Base-by-base conservation (phyloP, 2,888 invertebrate species). In the Oegoconia quadripuncta region DNA sequence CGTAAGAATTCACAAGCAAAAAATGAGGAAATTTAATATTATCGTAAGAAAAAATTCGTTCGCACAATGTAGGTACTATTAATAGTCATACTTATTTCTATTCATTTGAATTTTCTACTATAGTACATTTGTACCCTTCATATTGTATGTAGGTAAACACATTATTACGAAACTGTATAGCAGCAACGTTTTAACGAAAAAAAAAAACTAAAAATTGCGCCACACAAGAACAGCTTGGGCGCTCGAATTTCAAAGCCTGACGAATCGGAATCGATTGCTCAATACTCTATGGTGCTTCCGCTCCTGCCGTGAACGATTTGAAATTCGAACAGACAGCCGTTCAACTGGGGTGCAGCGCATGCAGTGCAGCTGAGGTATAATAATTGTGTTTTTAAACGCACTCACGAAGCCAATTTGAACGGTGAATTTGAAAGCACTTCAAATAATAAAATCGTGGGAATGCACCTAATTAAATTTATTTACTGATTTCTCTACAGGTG, bases 191-290 rank as follows among this genome's bases (percentile, higher is more conserved):
- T 35, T 15, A 44, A 41, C 16, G 46, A 27, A 40, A 44, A 45
- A 39, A 34, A 40, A 40, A 44, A 42, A 55, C 58, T 62, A 63
- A 58, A 49, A 51, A 57, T 55, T 55, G 51, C 56, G 54, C 48
- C 52, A 44, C 56, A 61, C 50, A 63, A 59, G 23, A 57, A 53
- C 52, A 52, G 44, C n/a, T n/a, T n/a, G 51, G 49, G 51, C 52
- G 70, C 66, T 73, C 65, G 62, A 57, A 66, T 67, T 75, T 70
- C 69, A 60, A 67, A 64, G 66, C 67, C 55, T 72, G 72, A 66
- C 74, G 69, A 75, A 75, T 74, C 50, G 59, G 55, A 58, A 59
- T 56, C 63, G 65, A 72, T 72, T 72, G 71, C 60, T 68, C 58
- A 61, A 56, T 64, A 62, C 55, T 56, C 58, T 61, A 59, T 49